phyloP scores from a whole-genome alignment of 2,888 invertebrate genomes.

The Cheiracanthium punctorium region DNA sequence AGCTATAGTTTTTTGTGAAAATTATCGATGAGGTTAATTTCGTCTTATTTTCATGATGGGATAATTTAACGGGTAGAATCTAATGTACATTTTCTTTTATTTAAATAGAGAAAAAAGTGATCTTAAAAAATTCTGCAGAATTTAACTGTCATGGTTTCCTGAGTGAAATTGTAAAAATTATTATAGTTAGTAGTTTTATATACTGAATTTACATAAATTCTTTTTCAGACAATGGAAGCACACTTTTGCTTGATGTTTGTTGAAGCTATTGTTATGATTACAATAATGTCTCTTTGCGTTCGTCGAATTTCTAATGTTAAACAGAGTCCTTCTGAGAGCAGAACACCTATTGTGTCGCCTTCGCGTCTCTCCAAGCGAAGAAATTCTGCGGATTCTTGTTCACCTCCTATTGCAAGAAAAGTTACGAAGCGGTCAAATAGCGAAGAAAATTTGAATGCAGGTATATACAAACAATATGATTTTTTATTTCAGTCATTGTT shows the following conservation, averaged over 20 bases:
- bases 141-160: too few relatives aligned
- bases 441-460: constrained; percentile 59
- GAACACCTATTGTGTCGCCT: constrained; percentile 15
- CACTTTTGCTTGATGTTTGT: constrained; percentile 75
- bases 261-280: constrained; percentile 75
- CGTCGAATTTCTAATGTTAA: constrained; percentile 45
- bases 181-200: not conserved
- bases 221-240: constrained; percentile 73
- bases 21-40: too few relatives aligned
- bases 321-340: constrained; percentile 10
- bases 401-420: constrained; percentile 49
- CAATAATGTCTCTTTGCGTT: constrained; percentile 74
- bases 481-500: constrained; percentile 38
- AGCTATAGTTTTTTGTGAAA: too few relatives aligned
- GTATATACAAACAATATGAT: constrained; percentile 56
- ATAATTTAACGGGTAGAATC: too few relatives aligned
- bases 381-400: constrained; percentile 47
- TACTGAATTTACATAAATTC: not conserved
- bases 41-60: too few relatives aligned
- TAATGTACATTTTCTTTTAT: too few relatives aligned
- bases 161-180: too few relatives aligned
- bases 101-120: too few relatives aligned
- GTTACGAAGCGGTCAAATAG: constrained; percentile 58
- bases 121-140: too few relatives aligned
- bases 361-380: constrained; percentile 58